Base-by-base conservation (phyloP, 1,140 invertebrate species). In the Drosophila lacertosa region DNA sequence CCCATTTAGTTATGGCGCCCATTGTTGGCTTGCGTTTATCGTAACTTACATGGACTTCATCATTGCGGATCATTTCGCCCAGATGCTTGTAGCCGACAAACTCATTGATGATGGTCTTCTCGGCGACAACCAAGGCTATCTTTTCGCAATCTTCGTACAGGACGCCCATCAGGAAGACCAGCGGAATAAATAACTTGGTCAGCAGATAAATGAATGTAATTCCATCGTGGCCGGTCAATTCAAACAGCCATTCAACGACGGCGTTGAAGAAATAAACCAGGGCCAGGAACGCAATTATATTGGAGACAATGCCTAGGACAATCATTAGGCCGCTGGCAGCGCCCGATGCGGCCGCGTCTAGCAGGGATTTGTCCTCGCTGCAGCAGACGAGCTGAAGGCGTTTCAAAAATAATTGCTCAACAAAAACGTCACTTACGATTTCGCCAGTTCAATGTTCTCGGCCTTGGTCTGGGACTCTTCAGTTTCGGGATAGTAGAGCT, bases 41-140 rank as follows among this genome's bases (percentile, higher is more conserved):
- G 9, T 9, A 29, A 90, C 91, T 92, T 91, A 96, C 95, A n/a
- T 93, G 94, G 13, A 97, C 73, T 53, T 91, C 62, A 0, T 92
- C 90, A 0, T 84, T 74, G n/a, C 78, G 77, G 58, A 94, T 94
- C 75, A 94, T 93, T 63, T 94, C 91, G 1, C 95, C 94, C 69
- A 98, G 91, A 67, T 94, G 91, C 83, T 95, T 91, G 88, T 97
- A 98, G 1, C 96, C 97, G 0, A 97, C 94, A 84, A 98, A 98
- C 91, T 98, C 97, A 83, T 98, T 98, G 0, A 98, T 93, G 0
- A 97, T 93, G 0, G 96, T 97, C 92, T 98, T 98, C 1, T 97
- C 88, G 0, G 97, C 97, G 53, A 98, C 95, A 2, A 98, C 92
- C 16, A 93, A 92, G 0, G 94, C 97, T 0, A 98, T 95, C 0